Conservation (phyloP, 2,888 invertebrate species). For the Oxycera nigricornis region DNA sequence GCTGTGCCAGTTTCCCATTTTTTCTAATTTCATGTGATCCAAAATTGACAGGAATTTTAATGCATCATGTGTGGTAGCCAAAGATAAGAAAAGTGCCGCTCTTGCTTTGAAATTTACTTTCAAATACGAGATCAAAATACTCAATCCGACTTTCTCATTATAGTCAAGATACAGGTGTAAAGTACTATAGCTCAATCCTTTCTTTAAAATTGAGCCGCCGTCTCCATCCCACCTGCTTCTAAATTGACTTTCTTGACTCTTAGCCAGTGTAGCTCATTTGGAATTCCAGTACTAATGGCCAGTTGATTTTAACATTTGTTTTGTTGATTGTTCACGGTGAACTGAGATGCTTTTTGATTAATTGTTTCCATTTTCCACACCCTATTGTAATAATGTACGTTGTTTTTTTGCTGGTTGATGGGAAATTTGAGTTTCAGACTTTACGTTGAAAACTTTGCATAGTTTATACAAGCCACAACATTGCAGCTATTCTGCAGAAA, state of each 20-base stretch:
- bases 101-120: conserved; percentile 11
- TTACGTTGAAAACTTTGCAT: too few relatives aligned
- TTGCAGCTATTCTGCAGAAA: neutral
- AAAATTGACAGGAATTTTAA: conserved; percentile 6
- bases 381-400: too few relatives aligned
- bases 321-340: conserved; percentile 12
- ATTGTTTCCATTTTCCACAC: conserved; percentile 27
- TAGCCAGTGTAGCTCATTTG: conserved; percentile 10
- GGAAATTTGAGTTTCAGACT: too few relatives aligned
- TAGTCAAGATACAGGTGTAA: conserved; percentile 11
- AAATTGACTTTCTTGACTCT: conserved; percentile 2
- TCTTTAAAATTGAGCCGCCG: neutral
- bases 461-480: too few relatives aligned
- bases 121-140: conserved; percentile 19
- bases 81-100: conserved; percentile 11
- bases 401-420: too few relatives aligned
- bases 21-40: conserved; percentile 28
- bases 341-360: conserved; percentile 15
- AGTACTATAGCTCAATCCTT: conserved; percentile 5
- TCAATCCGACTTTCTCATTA: conserved; percentile 33
- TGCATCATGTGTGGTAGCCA: conserved; percentile 24
- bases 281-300: conserved; percentile 31
- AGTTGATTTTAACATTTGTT: conserved; percentile 39
- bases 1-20: conserved; percentile 23
- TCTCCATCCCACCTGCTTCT: neutral